Evolutionary conservation across 2,797 vertebrate genomes (phyloP).

Genomic region (Chanos chanos): DNA sequence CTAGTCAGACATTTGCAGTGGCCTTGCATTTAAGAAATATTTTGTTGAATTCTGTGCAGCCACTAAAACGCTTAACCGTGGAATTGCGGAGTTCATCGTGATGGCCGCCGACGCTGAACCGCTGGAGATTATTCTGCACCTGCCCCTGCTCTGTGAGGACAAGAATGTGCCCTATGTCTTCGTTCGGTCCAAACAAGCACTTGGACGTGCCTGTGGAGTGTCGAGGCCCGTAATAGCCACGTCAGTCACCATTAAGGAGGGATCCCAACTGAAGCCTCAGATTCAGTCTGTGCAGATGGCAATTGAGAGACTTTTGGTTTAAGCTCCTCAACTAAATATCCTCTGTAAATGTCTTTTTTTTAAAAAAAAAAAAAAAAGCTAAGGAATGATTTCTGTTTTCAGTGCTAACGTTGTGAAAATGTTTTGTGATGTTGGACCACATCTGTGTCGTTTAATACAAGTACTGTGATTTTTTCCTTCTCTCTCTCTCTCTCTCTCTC

Average conservation of each 20-base stretch:
- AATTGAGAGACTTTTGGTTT: slow-evolving; percentile 95
- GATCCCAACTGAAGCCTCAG: slow-evolving; percentile 95
- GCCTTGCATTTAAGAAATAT: background rate
- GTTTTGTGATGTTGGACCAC: background rate
- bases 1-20: too few relatives aligned
- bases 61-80: slow-evolving; percentile 96
- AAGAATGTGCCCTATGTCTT: slow-evolving; percentile 98
- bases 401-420: background rate
- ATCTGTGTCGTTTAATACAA: background rate
- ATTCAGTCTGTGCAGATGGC: slow-evolving; percentile 94
- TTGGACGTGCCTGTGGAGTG: slow-evolving; percentile 91
- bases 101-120: slow-evolving; percentile 97
- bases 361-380: too few relatives aligned
- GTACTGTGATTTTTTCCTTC: background rate
- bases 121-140: slow-evolving; percentile 95
- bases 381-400: background rate
- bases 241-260: slow-evolving; percentile 96
- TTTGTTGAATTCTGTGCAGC: slow-evolving; percentile 64
- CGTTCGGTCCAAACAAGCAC: slow-evolving; percentile 94
- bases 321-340: too few relatives aligned
- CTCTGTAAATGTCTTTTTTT: too few relatives aligned
- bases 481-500: background rate
- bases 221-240: slow-evolving; percentile 94
- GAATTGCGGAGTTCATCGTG: slow-evolving; percentile 95
- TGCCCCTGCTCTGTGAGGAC: slow-evolving; percentile 93